Evolutionary conservation across 2,888 invertebrate species (phyloP), one percentile per base, ranked within the genome.

Genomic region (Himalopsyche kuldschensis): DNA sequence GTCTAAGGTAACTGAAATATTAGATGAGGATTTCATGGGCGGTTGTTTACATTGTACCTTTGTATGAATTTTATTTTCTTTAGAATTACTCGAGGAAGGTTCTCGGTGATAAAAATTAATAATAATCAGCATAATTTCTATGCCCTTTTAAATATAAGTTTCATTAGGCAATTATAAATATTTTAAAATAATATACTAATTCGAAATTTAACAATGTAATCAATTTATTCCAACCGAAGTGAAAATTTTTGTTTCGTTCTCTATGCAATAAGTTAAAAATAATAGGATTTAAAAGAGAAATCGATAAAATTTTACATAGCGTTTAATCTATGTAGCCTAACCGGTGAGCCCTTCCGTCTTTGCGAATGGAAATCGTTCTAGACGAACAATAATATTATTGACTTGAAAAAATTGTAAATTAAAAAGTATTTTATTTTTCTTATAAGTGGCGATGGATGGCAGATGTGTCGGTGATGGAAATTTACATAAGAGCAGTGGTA

Each of bases 321-420:
- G 11, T 75, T 75, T 75, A 75, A 6, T 75, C 75, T 75, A 75
- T 75, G 75, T 75, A 75, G 75, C 75, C 75, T 75, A 75, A 75
- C 32, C 32, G 31, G 32, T 75, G 27, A 31, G 75, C 17, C 75
- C 32, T 30, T 75, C 75, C 55, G 20, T 75, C 31, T 27, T 5
- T 30, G 20, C 27, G 30, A 75, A 55, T 55, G 75, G 75, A 30
- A 32, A 31, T 75, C 10, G 75, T 75, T 30, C 30, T 1, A 27
- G 27, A 24, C 6, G 20, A 32, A 32, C 75, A 75, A 75, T 75
- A 75, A 30, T 75, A 75, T 31, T 30, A 69, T 75, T 31, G 32
- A 75, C 27, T 75, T 75, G 75, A 75, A 55, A 55, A n/a, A 55
- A 55, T 15, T 75, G 30, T 30, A 31, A 75, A 75, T 31, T 75